phyloP scores from a whole-genome alignment of 1,140 invertebrate species.

The Achroia grisella region DNA sequence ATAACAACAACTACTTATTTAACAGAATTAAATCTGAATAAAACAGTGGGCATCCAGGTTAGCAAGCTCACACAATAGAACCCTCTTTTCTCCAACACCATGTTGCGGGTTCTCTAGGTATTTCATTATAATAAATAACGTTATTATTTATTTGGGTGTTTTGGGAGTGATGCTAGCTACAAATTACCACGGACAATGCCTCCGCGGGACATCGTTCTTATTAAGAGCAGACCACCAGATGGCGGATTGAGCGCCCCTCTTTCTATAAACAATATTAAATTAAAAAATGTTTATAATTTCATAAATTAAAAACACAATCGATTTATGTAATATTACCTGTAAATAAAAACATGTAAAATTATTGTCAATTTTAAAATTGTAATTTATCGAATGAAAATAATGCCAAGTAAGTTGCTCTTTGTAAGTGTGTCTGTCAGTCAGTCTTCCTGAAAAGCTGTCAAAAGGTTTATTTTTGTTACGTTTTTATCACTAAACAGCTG shows the following conservation, averaged over 20 bases:
- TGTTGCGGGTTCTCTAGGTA: conserved; percentile 17
- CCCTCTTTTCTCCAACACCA: background rate
- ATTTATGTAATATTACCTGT: background rate
- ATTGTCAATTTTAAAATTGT: too few relatives aligned
- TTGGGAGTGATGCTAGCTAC: conserved; percentile 55
- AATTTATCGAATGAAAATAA: too few relatives aligned
- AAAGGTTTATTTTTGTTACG: too few relatives aligned
- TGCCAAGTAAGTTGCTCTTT: too few relatives aligned
- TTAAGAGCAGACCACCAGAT: conserved; percentile 54
- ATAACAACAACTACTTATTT: too few relatives aligned
- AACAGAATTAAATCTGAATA: too few relatives aligned
- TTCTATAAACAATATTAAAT: conserved; percentile 17
- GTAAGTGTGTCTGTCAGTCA: too few relatives aligned
- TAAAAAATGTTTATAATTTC: conserved; percentile 13
- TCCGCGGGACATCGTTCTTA: conserved; percentile 50
- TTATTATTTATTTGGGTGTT: conserved; percentile 62
- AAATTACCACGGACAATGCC: conserved; percentile 63
- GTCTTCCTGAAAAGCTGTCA: too few relatives aligned
- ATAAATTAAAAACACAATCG: too few relatives aligned
- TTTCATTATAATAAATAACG: conserved; percentile 64
- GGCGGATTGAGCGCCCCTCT: conserved; percentile 20
- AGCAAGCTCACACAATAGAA: conserved; percentile 14
- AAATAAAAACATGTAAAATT: too few relatives aligned
- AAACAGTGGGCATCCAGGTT: too few relatives aligned
- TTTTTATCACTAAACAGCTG: too few relatives aligned